These are phyloP conservation scores for Liasis olivaceus DNA, from an alignment of 2,797 vertebrate genomes.

Conservation along the genomic window DNA sequence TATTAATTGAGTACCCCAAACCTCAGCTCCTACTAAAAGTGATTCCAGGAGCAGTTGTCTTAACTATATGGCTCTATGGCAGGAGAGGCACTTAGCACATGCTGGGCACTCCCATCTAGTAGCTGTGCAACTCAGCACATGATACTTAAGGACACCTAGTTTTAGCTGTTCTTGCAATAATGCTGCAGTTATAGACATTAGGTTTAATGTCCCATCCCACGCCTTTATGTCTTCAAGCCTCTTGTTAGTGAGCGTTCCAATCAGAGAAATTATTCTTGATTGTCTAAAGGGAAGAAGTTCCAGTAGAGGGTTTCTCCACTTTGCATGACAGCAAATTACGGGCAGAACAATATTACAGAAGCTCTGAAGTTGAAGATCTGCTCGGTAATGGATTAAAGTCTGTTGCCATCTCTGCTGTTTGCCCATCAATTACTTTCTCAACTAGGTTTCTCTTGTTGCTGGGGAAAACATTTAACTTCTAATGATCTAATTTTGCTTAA, in stretches of 20 bases:
- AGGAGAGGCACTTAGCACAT: background rate
- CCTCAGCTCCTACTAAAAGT: background rate
- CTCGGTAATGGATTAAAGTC: background rate
- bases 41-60: background rate
- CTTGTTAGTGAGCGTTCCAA: background rate
- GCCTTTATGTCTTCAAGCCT: background rate
- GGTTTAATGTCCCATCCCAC: background rate
- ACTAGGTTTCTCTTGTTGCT: background rate
- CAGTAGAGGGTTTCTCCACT: background rate
- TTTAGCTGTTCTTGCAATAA: background rate
- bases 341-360: background rate
- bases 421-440: slow-evolving; percentile 19
- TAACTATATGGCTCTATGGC: background rate
- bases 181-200: background rate
- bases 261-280: background rate
- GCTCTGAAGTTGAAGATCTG: background rate
- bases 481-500: slow-evolving; percentile 15
- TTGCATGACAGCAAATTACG: background rate
- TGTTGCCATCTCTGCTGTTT: background rate
- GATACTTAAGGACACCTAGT: background rate
- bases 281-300: background rate
- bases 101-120: background rate
- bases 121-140: no score
- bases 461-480: slow-evolving; percentile 2
- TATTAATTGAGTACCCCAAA: background rate